phyloP scores from a whole-genome alignment of 2,113 vertebrate genomes.

The Nansenia antarctica region DNA sequence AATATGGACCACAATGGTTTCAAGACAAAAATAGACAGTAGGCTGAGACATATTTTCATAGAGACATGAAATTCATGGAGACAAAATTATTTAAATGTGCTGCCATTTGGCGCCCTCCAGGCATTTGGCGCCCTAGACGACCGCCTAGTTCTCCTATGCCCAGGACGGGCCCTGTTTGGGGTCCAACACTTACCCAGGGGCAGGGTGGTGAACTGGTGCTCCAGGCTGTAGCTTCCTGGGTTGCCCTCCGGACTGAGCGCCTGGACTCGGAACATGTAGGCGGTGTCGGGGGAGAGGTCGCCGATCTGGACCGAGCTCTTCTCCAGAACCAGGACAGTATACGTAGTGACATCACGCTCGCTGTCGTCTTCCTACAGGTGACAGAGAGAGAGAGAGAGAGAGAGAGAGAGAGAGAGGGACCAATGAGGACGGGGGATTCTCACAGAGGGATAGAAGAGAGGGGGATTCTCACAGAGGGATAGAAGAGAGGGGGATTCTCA shows the following conservation, averaged over 20 bases:
- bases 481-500: not conserved
- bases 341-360: constrained; percentile 89
- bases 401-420: not conserved
- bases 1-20: too few relatives aligned
- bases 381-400: not conserved
- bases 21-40: too few relatives aligned
- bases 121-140: too few relatives aligned
- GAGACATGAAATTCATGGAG: too few relatives aligned
- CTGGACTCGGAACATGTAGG: constrained; percentile 89
- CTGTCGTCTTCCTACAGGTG: constrained; percentile 60
- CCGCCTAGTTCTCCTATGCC: too few relatives aligned
- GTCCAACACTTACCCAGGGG: constrained; percentile 47
- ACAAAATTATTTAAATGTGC: too few relatives aligned
- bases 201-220: constrained; percentile 86
- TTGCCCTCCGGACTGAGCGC: constrained; percentile 81
- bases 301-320: constrained; percentile 81
- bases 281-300: constrained; percentile 82
- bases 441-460: not conserved
- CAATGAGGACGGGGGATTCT: not conserved
- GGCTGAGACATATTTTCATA: too few relatives aligned
- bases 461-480: not conserved
- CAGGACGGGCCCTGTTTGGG: too few relatives aligned
- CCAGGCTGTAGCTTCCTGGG: constrained; percentile 78
- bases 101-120: too few relatives aligned
- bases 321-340: constrained; percentile 87